Base-by-base conservation (phyloP, 2,797 vertebrate genomes). In the Clarias platycephalus region DNA sequence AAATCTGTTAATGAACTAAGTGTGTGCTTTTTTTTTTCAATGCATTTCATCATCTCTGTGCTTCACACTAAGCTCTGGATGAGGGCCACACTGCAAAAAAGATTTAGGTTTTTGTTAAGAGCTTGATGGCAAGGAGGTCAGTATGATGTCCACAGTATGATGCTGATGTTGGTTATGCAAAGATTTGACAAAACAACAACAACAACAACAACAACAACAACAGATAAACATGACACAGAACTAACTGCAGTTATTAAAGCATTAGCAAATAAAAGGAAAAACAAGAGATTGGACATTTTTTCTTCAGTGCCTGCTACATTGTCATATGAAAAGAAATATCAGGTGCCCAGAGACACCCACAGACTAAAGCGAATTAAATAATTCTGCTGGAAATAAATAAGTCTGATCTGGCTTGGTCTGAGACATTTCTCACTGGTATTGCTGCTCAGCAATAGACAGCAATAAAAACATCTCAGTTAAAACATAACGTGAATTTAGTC, bases 261-360 rank as follows among this genome's bases (percentile, higher is more conserved):
- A 80, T 22, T 15, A n/a, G 9, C 26, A n/a, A 63, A 80, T 16
- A 9, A 74, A 64, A 26, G 24, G 66, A 66, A 37, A 58, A 74
- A 53, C 34, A 79, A 80, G 37, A 72, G 26, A 71, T 2, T 62
- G 34, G 20, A 57, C 37, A 40, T 80, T 68, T 72, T 44, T 44
- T 62, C 55, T 71, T 58, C 34, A 53, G 40, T 58, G 26, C 34
- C 83, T 70, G 28, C 13, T 76, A 26, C 26, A 62, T 2, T 76
- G 79, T 24, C 78, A 60, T 57, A 57, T 40, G 15, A 62, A 57
- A 31, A 31, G 67, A 85, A 81, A 81, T 81, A 71, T 53, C 84
- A 85, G 79, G 71, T 66, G 79, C 53, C 84, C 49, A 57, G 70
- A 81, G 79, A 81, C 60, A 9, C 26, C 15, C 24, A 40, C 22